Conservation (phyloP, 2,797 vertebrate genomes). For the Gastrophryne carolinensis region DNA sequence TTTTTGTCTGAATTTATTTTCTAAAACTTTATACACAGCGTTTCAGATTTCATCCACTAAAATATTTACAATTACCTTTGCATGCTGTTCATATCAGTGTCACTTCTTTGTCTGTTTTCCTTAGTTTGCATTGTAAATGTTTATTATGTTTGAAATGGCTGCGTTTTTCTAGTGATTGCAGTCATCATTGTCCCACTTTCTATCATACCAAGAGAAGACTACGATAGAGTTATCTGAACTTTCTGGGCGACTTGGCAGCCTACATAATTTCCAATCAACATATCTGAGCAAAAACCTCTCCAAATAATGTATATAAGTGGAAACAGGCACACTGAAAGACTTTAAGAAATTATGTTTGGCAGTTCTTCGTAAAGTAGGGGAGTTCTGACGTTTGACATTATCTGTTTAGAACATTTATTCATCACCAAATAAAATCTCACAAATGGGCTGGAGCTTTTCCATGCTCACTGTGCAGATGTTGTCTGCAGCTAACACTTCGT, state of each 20-base stretch:
- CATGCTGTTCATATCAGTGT: slow-evolving; percentile 9
- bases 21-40: neutral
- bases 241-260: slow-evolving; percentile 27
- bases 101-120: slow-evolving; percentile 7
- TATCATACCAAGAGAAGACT: slow-evolving; percentile 7
- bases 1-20: slow-evolving; percentile 3
- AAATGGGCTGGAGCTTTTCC: slow-evolving; percentile 34
- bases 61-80: slow-evolving; percentile 24
- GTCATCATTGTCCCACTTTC: slow-evolving; percentile 20
- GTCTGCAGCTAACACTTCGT: slow-evolving; percentile 19
- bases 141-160: slow-evolving; percentile 22
- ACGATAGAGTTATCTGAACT: slow-evolving; percentile 3
- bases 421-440: slow-evolving; percentile 46
- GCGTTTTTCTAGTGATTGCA: neutral
- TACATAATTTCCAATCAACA: slow-evolving; percentile 32
- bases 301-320: slow-evolving; percentile 42
- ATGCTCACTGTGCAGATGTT: slow-evolving; percentile 41
- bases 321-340: slow-evolving; percentile 27
- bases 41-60: slow-evolving; percentile 1
- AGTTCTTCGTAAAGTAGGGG: slow-evolving; percentile 4
- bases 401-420: slow-evolving; percentile 43
- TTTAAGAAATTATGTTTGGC: slow-evolving; percentile 27
- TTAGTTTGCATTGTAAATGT: slow-evolving; percentile 24
- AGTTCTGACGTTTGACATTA: slow-evolving; percentile 41
- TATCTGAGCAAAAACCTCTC: slow-evolving; percentile 21